Conservation (phyloP, 2,888 invertebrate genomes). For the Phengaris alcon region DNA sequence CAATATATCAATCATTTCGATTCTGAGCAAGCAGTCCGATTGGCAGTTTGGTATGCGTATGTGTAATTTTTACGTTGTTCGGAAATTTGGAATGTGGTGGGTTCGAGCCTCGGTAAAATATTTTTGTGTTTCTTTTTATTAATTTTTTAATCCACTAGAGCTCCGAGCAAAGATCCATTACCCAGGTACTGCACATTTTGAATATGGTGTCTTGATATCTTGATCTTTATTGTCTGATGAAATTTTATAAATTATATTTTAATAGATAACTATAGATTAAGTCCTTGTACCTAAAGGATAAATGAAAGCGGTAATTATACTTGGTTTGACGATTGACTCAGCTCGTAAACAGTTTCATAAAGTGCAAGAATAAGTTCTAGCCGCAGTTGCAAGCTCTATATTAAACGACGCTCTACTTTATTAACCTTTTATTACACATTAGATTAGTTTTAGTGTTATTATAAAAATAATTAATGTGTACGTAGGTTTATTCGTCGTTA, state of each 20-base stretch:
- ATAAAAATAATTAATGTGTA: slow-evolving; percentile 11
- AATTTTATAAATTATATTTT: background rate
- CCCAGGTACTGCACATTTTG: too few relatives aligned
- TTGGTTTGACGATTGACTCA: background rate
- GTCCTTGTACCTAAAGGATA: background rate
- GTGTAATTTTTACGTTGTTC: too few relatives aligned
- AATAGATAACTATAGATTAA: background rate
- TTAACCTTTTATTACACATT: slow-evolving; percentile 22
- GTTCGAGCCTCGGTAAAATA: too few relatives aligned
- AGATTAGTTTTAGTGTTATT: slow-evolving; percentile 19
- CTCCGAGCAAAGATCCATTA: too few relatives aligned
- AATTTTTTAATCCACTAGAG: too few relatives aligned
- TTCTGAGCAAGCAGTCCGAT: too few relatives aligned
- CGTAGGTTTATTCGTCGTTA: background rate
- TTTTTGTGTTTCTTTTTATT: too few relatives aligned
- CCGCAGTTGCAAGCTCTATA: slow-evolving; percentile 14
- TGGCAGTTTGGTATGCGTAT: too few relatives aligned
- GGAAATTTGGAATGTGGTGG: too few relatives aligned
- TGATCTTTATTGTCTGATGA: too few relatives aligned
- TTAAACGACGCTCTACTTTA: slow-evolving; percentile 20
- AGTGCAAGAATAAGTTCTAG: slow-evolving; percentile 19
- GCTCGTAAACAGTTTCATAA: slow-evolving; percentile 27
- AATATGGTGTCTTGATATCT: too few relatives aligned
- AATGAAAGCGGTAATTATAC: background rate
- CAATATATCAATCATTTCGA: too few relatives aligned